Evolutionary conservation across 2,113 vertebrate genomes (phyloP), one percentile per base, ranked within the genome.

Genomic region (Anser brachyrhynchus): DNA sequence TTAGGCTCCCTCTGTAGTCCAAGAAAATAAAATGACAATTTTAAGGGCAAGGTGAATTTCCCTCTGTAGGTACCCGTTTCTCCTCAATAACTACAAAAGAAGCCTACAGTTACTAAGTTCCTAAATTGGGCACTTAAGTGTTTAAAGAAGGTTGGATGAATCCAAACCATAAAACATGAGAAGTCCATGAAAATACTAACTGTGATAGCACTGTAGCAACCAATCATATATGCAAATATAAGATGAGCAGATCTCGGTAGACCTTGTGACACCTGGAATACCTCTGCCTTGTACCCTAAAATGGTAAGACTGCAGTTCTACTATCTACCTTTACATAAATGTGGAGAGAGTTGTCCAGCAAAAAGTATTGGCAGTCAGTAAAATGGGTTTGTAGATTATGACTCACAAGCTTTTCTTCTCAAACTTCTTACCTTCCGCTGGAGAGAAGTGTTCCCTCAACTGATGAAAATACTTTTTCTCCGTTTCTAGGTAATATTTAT

Each of bases 401-500:
- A 3, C 15, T 87, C 14, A 51, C 4, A 65, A 58, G 54, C 12
- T 94, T 81, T 80, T 72, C 33, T 81, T 88, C 54, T 86, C 46
- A 93, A 86, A 51, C 17, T 26, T 22, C 11, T 61, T 29, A 28
- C 14, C 35, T 41, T 93, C 54, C 29, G 46, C 16, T 61, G 43
- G 8, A 83, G 19, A 49, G 58, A 17, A 73, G 4, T 15, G n/a
- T 80, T 74, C 12, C 18, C 25, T 65, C 77, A 57, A 49, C 9
- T 67, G 28, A 46, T 49, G 12, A 72, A 92, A 5, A 14, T 62
- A 77, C n/a, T 79, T 83, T 84, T 69, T 82, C 61, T 90, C 54
- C 86, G 23, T 90, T 84, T 95, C 77, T 73, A 99, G 99, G 98
- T 99, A 62, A 97, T 98, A 97, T 98, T 99, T 95, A 98, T 97